These are phyloP conservation scores for Gymnodraco acuticeps DNA, from an alignment of 2,797 vertebrate species.

Conservation along the genomic window DNA sequence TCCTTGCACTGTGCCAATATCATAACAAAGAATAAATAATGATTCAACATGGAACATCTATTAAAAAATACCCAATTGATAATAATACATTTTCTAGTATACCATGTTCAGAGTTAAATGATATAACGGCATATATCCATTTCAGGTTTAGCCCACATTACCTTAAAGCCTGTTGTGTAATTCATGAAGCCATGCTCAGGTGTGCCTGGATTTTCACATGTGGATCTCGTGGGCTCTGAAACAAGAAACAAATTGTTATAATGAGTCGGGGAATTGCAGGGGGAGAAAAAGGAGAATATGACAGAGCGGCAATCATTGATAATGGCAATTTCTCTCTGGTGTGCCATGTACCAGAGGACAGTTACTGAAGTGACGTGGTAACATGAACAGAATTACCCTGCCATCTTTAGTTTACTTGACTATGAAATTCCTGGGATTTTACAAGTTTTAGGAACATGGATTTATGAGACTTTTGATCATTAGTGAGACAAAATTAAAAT, in stretches of 20 bases:
- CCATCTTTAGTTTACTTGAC: conserved; percentile 14
- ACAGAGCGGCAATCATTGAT: conserved; percentile 53
- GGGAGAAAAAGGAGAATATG: conserved; percentile 42
- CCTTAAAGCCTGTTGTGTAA: conserved; percentile 96
- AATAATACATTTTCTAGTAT: not conserved
- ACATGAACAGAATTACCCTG: conserved; percentile 30
- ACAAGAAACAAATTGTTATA: conserved; percentile 58
- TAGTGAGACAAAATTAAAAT: conserved; percentile 14
- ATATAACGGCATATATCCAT: not conserved
- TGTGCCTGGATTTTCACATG: conserved; percentile 95
- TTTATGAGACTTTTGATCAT: conserved; percentile 5
- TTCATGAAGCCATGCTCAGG: conserved; percentile 95
- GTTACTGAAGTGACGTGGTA: conserved; percentile 41
- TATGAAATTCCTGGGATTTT: conserved; percentile 13
- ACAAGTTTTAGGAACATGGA: conserved; percentile 3
- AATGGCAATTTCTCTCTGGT: conserved; percentile 54
- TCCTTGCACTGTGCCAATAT: conserved; percentile 40
- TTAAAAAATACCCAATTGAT: conserved; percentile 22
- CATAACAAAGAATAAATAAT: conserved; percentile 54
- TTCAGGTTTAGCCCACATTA: conserved; percentile 61
- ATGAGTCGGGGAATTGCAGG: conserved; percentile 42
- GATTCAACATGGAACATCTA: conserved; percentile 12
- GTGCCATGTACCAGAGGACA: conserved; percentile 40
- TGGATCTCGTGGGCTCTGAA: conserved; percentile 91
- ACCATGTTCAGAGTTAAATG: not conserved